Conservation (phyloP, 2,797 vertebrate species). For the Malurus leucopterus region DNA sequence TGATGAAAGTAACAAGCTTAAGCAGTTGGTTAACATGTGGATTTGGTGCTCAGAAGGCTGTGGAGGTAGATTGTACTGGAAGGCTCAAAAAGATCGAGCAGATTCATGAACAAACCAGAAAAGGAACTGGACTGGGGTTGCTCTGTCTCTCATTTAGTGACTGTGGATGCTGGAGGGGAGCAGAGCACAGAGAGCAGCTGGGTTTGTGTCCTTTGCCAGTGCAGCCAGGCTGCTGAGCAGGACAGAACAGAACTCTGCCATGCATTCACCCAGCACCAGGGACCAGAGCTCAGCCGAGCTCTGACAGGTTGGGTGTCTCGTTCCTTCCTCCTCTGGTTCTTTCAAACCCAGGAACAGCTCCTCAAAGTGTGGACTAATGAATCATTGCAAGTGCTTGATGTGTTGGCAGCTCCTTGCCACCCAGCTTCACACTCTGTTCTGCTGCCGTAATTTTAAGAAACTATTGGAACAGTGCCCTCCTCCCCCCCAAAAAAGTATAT, state of each 20-base stretch:
- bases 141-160: background rate
- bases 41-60: background rate
- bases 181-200: background rate
- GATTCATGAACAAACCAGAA: background rate
- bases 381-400: slow-evolving; percentile 50
- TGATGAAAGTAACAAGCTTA: background rate
- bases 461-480: slow-evolving; percentile 37
- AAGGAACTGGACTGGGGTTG: background rate
- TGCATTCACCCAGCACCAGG: background rate
- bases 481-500: background rate
- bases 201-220: background rate
- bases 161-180: background rate
- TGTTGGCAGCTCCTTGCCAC: slow-evolving; percentile 60
- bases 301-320: background rate
- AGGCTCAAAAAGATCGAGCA: background rate
- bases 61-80: background rate
- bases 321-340: background rate
- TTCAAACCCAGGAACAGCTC: slow-evolving; percentile 26
- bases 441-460: slow-evolving; percentile 50
- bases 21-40: background rate
- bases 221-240: background rate
- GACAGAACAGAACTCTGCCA: background rate
- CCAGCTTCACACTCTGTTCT: slow-evolving; percentile 64
- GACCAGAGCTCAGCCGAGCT: background rate
- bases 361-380: slow-evolving; percentile 52